Percentiles rank a stretch among this genome's conserved stretches.
phyloP scores from a whole-genome alignment of 2,888 invertebrate genomes.

The Xestia sexstrigata region DNA sequence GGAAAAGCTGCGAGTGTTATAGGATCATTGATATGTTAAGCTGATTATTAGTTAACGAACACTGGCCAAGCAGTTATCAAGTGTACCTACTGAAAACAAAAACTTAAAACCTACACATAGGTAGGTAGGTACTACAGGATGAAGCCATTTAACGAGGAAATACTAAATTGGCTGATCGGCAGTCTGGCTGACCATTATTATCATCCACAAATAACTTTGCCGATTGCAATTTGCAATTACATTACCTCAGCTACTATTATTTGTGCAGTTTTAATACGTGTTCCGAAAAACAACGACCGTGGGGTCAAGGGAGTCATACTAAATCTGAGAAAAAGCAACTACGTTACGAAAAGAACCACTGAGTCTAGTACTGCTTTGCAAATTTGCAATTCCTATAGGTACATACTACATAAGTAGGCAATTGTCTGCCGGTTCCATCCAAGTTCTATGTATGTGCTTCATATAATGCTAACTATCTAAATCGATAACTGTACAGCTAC shows the following conservation, averaged over 20 bases:
- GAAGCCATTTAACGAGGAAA: constrained; percentile 43
- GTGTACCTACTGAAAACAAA: constrained; percentile 13
- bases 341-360: neutral
- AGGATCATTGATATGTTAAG: neutral
- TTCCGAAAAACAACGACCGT: constrained; percentile 19
- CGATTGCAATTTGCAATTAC: constrained; percentile 46
- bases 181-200: constrained; percentile 35
- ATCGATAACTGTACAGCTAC: neutral
- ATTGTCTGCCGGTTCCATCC: neutral
- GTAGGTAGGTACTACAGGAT: too few species aligned
- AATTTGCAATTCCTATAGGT: neutral
- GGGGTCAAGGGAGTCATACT: constrained; percentile 38
- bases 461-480: neutral
- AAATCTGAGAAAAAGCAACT: constrained; percentile 3
- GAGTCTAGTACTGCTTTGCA: neutral
- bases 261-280: constrained; percentile 30
- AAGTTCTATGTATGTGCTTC: neutral
- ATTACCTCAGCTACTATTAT: constrained; percentile 35
- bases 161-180: constrained; percentile 23
- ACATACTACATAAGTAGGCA: neutral
- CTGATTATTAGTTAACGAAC: neutral
- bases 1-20: neutral
- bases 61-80: neutral
- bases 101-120: neutral
- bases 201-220: constrained; percentile 46